A percentile compares a stretch with the other conserved stretches of the same genome.
Evolutionary conservation across 2,888 invertebrate species (phyloP).

Genomic region (Electrophaes corylata): DNA sequence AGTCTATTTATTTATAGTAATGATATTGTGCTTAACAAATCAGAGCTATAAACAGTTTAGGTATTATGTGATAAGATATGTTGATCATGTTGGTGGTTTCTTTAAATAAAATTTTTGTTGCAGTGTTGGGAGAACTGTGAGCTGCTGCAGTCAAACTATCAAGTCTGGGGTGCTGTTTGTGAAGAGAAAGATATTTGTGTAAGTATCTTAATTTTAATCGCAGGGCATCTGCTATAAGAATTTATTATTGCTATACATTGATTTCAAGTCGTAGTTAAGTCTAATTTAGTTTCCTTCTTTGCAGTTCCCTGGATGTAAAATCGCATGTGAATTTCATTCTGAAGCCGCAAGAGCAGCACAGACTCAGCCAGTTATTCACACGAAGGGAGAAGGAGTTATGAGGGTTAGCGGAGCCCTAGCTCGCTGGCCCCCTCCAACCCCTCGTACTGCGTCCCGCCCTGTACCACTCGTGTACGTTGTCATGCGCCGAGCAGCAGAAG

Average conservation of each 20-base stretch:
- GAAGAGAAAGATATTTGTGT: constrained; percentile 89
- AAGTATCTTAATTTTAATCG: constrained; percentile 66
- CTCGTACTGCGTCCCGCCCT: constrained; percentile 82
- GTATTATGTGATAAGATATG: constrained; percentile 55
- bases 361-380: constrained; percentile 88
- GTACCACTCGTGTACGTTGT: constrained; percentile 88
- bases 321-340: constrained; percentile 88
- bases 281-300: constrained; percentile 51
- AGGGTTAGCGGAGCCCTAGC: constrained; percentile 86
- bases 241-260: no score
- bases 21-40: constrained; percentile 54
- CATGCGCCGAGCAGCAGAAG: constrained; percentile 86
- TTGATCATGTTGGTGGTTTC: constrained; percentile 46
- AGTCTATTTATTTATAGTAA: constrained; percentile 55
- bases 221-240: no score
- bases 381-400: constrained; percentile 88
- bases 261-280: background rate
- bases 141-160: constrained; percentile 88
- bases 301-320: constrained; percentile 89
- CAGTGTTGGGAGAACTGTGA: constrained; percentile 92
- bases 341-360: constrained; percentile 86
- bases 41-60: constrained; percentile 56
- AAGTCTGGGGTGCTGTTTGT: constrained; percentile 89
- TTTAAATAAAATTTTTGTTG: constrained; percentile 68
- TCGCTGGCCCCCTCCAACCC: constrained; percentile 86